Base-by-base conservation (phyloP, 2,797 vertebrate genomes). In the Anomalospiza imberbis region DNA sequence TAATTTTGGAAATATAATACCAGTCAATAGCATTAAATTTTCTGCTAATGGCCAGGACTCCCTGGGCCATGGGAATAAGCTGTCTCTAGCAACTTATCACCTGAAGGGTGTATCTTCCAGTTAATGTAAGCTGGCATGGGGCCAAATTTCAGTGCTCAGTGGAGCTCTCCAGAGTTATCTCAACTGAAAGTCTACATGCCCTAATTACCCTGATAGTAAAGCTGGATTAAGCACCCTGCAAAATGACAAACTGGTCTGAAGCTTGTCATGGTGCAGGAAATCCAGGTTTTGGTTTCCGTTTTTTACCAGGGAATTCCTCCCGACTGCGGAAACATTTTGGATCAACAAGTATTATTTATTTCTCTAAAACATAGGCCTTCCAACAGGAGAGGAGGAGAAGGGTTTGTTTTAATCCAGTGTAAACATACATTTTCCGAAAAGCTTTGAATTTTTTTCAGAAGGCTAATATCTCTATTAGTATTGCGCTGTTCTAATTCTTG, bases 11-110 rank as follows among this genome's bases (percentile, higher is more conserved):
- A 95, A 80, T 79, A 88, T 47, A 72, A 92, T 80, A 54, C 71
- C 60, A 92, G 60, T 91, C 91, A 94, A 94, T 84, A 89, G 50
- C 74, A 45, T 29, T 92, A 94, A 93, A 92, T 60, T 57, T 90
- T 93, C 38, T 70, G 32, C 24, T 90, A 94, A 94, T 82, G 42
- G 29, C 36, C 48, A 91, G 60, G 55, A 70, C 36, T 91, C 63
- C 6, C 17, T 67, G n/a, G 73, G 36, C 48, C 47, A 32, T 19
- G 47, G 65, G 57, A 68, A 80, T 89, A 84, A 91, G 40, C 57
- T 89, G 12, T 32, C 18, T 47, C 61, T 83, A 87, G 60, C 32
- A 82, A 40, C 16, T 79, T 85, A 74, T 60, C 77, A 94, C 66
- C 55, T 82, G 53, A 51, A 62, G 10, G 19, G 26, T 1, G 0